phyloP scores from a whole-genome alignment of 37 sponge, comb jelly and placozoan genomes.

The Dysidea cf. avara region DNA sequence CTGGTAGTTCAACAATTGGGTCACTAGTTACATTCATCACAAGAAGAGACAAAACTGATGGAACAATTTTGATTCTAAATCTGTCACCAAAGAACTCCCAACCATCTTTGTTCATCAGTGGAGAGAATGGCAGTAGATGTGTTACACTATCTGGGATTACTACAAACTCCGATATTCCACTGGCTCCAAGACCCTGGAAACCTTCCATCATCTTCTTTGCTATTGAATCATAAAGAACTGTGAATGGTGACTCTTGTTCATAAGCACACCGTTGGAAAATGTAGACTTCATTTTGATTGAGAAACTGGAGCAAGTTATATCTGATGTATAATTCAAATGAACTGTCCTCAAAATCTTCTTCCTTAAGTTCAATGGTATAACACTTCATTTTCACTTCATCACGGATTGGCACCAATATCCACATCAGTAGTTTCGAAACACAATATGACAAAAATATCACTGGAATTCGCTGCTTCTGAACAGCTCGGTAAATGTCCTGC shows the following conservation, averaged over 20 bases:
- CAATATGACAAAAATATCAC: conserved; percentile 61
- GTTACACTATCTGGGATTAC: conserved; percentile 66
- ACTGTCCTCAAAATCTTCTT: conserved; percentile 53
- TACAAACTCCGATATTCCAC: conserved; percentile 25
- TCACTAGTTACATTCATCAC: conserved; percentile 24
- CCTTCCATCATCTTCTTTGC: conserved; percentile 35
- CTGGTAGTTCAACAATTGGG: conserved; percentile 30
- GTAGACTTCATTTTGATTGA: conserved; percentile 38
- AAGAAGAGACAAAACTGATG: conserved; percentile 67
- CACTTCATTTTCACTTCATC: neutral
- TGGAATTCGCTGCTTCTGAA: neutral
- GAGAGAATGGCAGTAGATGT: conserved; percentile 55
- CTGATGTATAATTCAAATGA: conserved; percentile 52
- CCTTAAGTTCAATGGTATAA: conserved; percentile 27
- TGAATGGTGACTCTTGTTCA: conserved; percentile 9
- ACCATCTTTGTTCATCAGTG: conserved; percentile 27
- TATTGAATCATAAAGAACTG: conserved; percentile 25
- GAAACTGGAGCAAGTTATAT: conserved; percentile 20
- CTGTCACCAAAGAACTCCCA: conserved; percentile 62
- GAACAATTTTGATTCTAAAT: conserved; percentile 44
- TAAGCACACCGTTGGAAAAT: conserved; percentile 39
- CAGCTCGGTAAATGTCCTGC: conserved; percentile 30
- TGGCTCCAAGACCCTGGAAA: conserved; percentile 2
- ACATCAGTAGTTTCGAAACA: conserved; percentile 47
- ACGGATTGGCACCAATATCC: conserved; percentile 43